A percentile compares a stretch with the other conserved stretches of the same genome.
Evolutionary conservation across 2,113 vertebrate genomes (phyloP).

Genomic region (Ivindomyrus marchei): DNA sequence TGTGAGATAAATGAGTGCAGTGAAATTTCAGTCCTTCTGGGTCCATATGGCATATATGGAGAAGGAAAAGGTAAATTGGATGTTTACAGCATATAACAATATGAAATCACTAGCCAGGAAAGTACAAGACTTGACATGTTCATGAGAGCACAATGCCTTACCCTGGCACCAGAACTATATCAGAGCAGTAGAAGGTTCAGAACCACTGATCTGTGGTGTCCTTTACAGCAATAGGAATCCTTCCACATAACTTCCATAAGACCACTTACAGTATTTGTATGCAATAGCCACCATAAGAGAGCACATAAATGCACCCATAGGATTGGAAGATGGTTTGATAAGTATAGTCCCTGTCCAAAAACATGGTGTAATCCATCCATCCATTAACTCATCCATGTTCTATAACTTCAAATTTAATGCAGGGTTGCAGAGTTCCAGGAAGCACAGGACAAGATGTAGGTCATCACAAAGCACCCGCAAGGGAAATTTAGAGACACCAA

Average conservation of each 20-base stretch:
- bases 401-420: not conserved
- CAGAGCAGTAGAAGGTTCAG: not conserved
- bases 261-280: not conserved
- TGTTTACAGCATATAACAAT: not conserved
- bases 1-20: not conserved
- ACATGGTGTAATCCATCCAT: not conserved
- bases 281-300: not conserved
- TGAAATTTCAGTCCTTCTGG: not conserved
- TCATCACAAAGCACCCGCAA: not conserved
- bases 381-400: not conserved
- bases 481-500: not conserved
- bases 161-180: not conserved
- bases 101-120: not conserved
- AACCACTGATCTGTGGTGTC: not conserved
- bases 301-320: not conserved
- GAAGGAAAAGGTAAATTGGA: not conserved
- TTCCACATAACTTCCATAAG: not conserved
- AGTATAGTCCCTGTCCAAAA: not conserved
- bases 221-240: not conserved
- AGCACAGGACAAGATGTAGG: not conserved
- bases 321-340: not conserved
- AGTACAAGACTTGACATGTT: not conserved
- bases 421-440: not conserved
- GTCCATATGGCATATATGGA: not conserved
- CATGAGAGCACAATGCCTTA: not conserved